Conservation (phyloP, 2,888 invertebrate genomes). For the Coelopa pilipes region DNA sequence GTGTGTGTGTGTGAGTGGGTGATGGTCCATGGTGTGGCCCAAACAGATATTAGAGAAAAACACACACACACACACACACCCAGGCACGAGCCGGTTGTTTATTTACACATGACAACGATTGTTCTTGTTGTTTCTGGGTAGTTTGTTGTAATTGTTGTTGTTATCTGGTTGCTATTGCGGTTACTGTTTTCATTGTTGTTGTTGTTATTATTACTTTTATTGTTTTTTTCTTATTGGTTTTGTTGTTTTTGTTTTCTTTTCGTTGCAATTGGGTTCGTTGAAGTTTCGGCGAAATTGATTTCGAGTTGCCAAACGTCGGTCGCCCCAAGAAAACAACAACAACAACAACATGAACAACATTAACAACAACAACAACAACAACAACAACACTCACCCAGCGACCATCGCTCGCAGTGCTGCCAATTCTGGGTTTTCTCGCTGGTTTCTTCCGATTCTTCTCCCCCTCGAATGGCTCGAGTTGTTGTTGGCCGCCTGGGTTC, state of each 20-base stretch:
- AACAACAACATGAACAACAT: conserved; percentile 2
- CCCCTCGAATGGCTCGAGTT: too few relatives aligned
- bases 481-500: too few relatives aligned
- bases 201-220: neutral
- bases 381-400: neutral
- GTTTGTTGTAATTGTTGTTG: neutral
- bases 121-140: conserved; percentile 22
- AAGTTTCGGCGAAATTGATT: conserved; percentile 22
- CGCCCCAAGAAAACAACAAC: neutral
- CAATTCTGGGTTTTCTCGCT: too few relatives aligned
- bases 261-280: too few relatives aligned
- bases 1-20: conserved; percentile 15
- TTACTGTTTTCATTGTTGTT: neutral
- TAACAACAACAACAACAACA: neutral
- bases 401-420: too few relatives aligned
- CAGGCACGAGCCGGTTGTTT: conserved; percentile 2
- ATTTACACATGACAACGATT: conserved; percentile 36
- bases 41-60: too few relatives aligned
- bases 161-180: too few relatives aligned
- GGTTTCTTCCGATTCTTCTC: too few relatives aligned
- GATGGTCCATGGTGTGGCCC: neutral
- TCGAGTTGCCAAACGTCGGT: conserved; percentile 23
- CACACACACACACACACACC: neutral
- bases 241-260: neutral
- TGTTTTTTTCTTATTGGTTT: neutral